Evolutionary conservation across 2,113 vertebrate genomes (phyloP).

Genomic region (Suricata suricatta): DNA sequence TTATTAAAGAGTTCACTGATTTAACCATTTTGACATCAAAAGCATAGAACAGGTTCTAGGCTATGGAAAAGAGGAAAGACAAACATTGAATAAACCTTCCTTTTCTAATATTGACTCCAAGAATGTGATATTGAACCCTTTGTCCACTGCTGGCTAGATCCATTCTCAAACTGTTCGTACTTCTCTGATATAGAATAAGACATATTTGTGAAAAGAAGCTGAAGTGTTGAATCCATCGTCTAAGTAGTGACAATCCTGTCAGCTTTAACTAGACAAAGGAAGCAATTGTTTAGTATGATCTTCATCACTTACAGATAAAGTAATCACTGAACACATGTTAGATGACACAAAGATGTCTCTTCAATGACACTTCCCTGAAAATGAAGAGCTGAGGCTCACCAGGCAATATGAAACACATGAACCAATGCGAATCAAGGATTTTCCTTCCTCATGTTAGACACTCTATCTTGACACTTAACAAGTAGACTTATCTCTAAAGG

Average conservation of each 20-base stretch:
- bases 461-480: slow-evolving; percentile 29
- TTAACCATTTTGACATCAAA: not conserved
- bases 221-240: slow-evolving; percentile 60
- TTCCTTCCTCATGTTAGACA: not conserved
- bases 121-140: slow-evolving; percentile 44
- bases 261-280: slow-evolving; percentile 74
- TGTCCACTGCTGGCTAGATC: slow-evolving; percentile 11
- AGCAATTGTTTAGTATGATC: slow-evolving; percentile 61
- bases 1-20: not conserved
- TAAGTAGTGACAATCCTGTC: slow-evolving; percentile 71
- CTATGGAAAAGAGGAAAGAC: not conserved
- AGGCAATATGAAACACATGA: slow-evolving; percentile 21
- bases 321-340: slow-evolving; percentile 70
- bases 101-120: not conserved
- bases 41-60: not conserved
- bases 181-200: slow-evolving; percentile 35
- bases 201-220: slow-evolving; percentile 55
- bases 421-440: not conserved
- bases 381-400: slow-evolving; percentile 57
- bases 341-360: slow-evolving; percentile 71
- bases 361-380: slow-evolving; percentile 72
- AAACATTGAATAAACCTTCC: slow-evolving; percentile 15
- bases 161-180: slow-evolving; percentile 49
- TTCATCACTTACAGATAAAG: slow-evolving; percentile 72
- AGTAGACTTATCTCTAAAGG: slow-evolving; percentile 58